These are phyloP conservation scores for Xylocopa sonorina DNA, from an alignment of 1,140 invertebrate species.

Conservation along the genomic window DNA sequence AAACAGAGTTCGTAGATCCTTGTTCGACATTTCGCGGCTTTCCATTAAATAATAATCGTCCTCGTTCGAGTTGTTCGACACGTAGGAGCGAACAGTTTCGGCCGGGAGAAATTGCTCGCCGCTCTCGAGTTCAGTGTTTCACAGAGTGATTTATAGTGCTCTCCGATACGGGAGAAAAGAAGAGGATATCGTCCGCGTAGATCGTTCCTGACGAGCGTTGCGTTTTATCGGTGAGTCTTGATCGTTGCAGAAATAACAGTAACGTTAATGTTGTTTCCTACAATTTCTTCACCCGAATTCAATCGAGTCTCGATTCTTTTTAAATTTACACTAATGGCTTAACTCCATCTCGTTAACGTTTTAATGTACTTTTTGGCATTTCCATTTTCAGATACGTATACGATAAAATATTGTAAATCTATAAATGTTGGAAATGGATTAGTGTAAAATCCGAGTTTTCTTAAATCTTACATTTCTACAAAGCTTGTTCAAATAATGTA, in stretches of 20 bases:
- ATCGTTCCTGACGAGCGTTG: background rate
- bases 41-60: constrained; percentile 18
- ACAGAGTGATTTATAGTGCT: constrained; percentile 56
- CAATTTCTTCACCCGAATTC: too few relatives aligned
- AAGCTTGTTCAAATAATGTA: too few relatives aligned
- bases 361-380: too few relatives aligned
- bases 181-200: constrained; percentile 38
- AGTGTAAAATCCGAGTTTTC: too few relatives aligned
- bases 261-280: background rate
- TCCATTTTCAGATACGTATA: too few relatives aligned
- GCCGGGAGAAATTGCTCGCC: background rate
- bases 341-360: too few relatives aligned
- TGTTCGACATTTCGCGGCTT: constrained; percentile 23
- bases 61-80: background rate
- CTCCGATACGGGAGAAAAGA: background rate
- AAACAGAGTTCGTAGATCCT: constrained; percentile 24
- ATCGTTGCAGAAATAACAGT: background rate
- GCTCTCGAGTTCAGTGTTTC: constrained; percentile 51
- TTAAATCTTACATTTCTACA: too few relatives aligned
- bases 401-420: too few relatives aligned
- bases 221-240: constrained; percentile 32
- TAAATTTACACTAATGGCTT: too few relatives aligned
- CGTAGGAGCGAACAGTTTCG: background rate
- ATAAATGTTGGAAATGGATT: too few relatives aligned
- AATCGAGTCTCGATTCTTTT: too few relatives aligned